Base-by-base conservation (phyloP, 2,888 invertebrate genomes). In the Drymonia ruficornis region DNA sequence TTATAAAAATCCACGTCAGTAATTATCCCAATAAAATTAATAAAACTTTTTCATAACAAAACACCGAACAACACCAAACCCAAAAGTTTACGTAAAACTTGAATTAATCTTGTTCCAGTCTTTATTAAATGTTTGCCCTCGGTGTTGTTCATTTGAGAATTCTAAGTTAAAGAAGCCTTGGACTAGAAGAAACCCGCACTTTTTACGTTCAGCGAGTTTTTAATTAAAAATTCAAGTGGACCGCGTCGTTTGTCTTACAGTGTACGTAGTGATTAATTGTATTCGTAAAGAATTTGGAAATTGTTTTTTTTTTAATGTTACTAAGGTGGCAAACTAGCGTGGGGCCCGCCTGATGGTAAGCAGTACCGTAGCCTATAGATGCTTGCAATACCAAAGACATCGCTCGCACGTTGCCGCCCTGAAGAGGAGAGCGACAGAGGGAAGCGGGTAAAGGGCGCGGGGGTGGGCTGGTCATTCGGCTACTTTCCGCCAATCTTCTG, bases 161-260 rank as follows among this genome's bases (percentile, higher is more conserved):
- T 16, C 4, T n/a, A 9, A 16, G 40, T 40, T 40, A 40, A 40
- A 40, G 16, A 16, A 40, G 40, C 16, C 11, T 40, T 16, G 9
- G 16, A 16, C 40, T 40, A 8, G 5, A 16, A 16, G 36, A 5
- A 16, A 16, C 16, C 15, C 40, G 0, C 8, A 9, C 11, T 36
- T 16, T 40, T 16, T 40, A 16, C 16, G 0, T 40, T 16, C 11
- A 16, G 13, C 2, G 19, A 40, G 45, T 49, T 55, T 61, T 68
- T 61, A 72, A 68, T 68, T 68, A 68, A 68, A 61, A 44, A 13
- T 18, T 49, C 50, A 49, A 52, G 47, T 50, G 46, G 52, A 47
- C 13, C 31, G 31, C 19, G 15, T 49, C 50, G 51, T 49, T 48
- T 59, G 48, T 28, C 53, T 40, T 4, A 50, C 13, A 36, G 49